phyloP scores from a whole-genome alignment of 1,140 invertebrate genomes.

The Papilio polytes region DNA sequence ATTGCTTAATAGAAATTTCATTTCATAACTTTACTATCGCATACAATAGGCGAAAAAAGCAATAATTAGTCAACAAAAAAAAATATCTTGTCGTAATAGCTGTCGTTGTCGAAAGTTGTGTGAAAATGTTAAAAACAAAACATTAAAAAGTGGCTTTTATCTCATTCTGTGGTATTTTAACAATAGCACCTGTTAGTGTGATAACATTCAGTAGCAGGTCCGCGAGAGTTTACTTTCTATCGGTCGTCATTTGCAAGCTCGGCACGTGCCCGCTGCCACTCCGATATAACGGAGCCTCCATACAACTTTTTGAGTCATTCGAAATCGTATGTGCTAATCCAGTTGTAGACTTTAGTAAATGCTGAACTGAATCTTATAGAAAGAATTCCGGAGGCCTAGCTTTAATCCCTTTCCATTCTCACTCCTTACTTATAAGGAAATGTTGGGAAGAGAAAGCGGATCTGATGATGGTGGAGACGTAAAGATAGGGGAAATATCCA shows the following conservation, averaged over 20 bases:
- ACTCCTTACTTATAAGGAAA: too few relatives aligned
- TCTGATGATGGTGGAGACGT: too few relatives aligned
- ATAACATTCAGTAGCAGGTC: conserved; percentile 40
- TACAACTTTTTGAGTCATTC: neutral
- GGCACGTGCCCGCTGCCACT: conserved; percentile 56
- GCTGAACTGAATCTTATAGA: too few relatives aligned
- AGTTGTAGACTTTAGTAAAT: neutral
- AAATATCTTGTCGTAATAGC: conserved; percentile 3
- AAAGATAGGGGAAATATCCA: too few relatives aligned
- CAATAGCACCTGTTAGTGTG: conserved; percentile 46
- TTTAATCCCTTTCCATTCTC: too few relatives aligned
- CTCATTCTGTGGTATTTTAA: conserved; percentile 42
- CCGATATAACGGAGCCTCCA: conserved; percentile 24
- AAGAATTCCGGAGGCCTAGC: too few relatives aligned
- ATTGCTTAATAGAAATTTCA: neutral
- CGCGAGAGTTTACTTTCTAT: conserved; percentile 72
- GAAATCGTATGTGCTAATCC: conserved; percentile 10
- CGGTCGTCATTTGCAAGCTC: conserved; percentile 62
- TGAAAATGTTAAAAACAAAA: conserved; percentile 40
- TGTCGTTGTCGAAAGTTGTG: conserved; percentile 46
- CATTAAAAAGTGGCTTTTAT: conserved; percentile 25
- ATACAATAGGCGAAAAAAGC: neutral
- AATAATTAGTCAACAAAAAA: neutral
- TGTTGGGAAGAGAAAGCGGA: too few relatives aligned
- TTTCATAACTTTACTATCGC: neutral